Base-by-base conservation (phyloP, 2,113 vertebrate genomes). In the Ardeotis arabs region DNA sequence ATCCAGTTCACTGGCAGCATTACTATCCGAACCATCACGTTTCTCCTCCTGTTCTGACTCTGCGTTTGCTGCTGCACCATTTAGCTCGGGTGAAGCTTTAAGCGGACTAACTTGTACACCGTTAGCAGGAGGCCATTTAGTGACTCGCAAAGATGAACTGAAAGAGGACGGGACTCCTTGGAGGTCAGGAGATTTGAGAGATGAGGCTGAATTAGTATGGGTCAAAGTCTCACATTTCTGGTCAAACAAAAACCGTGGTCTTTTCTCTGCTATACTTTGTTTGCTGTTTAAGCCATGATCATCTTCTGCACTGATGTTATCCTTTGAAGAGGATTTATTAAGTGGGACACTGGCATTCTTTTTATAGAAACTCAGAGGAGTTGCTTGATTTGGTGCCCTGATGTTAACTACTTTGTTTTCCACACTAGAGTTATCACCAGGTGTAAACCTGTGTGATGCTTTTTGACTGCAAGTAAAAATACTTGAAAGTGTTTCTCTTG, bases 31-130 rank as follows among this genome's bases (percentile, higher is more conserved):
- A 27, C 41, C 17, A 27, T 39, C 35, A 19, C 63, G 78, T 73
- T 94, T 97, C 11, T 97, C 95, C 49, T 94, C 95, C n/a, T 31
- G 94, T 55, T 95, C 93, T 29, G 66, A 74, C 88, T 85, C 60
- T 4, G 47, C 1, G 4, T 77, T 89, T 28, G 33, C 16, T 41
- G 62, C 5, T 7, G 84, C n/a, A 13, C 15, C 85, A 31, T 87
- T 93, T 35, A 84, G 75, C 14, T 93, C 84, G 0, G 89, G 27
- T 5, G 94, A 76, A 78, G 59, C 59, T 81, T 81, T 89, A 4
- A 28, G 69, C 1, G 82, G 59, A 39, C 18, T 29, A 22, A 56
- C 68, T 22, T 93, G 93, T 29, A 75, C 29, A 3, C 77, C 12
- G 7, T 60, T 82, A 76, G 67, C 31, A 5, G 80, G 69, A 67